Conservation (phyloP, 2,113 vertebrate species). For the Mesembrinibis cayennensis region DNA sequence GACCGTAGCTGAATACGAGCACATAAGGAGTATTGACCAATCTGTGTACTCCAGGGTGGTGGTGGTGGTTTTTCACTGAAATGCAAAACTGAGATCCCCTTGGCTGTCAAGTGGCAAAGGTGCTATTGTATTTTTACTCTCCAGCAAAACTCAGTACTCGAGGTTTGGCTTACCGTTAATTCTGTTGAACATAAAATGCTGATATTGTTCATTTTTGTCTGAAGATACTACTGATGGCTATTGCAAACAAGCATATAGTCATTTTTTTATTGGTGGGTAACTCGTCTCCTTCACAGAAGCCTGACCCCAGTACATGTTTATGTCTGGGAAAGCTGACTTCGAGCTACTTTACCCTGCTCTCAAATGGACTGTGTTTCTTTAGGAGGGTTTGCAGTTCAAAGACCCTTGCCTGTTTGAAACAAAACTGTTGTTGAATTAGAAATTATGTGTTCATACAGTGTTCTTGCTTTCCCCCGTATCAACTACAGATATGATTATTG, state of each 20-base stretch:
- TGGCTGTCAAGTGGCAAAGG: background rate
- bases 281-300: background rate
- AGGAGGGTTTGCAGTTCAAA: background rate
- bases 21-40: background rate
- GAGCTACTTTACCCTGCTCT: background rate
- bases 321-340: background rate
- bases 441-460: accelerated
- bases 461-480: background rate
- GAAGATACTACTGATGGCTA: background rate
- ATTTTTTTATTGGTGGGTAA: background rate
- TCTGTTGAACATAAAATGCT: background rate
- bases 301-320: background rate
- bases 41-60: background rate
- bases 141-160: background rate
- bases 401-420: background rate
- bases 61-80: background rate
- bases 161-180: background rate
- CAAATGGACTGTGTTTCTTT: background rate
- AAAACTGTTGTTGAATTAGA: background rate
- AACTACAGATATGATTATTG: background rate
- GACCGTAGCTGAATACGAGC: background rate
- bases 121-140: background rate
- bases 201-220: accelerated
- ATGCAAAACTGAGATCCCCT: background rate
- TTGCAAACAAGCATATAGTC: background rate